Evolutionary conservation across 2,797 vertebrate genomes (phyloP).

Genomic region (Harpagifer antarcticus): DNA sequence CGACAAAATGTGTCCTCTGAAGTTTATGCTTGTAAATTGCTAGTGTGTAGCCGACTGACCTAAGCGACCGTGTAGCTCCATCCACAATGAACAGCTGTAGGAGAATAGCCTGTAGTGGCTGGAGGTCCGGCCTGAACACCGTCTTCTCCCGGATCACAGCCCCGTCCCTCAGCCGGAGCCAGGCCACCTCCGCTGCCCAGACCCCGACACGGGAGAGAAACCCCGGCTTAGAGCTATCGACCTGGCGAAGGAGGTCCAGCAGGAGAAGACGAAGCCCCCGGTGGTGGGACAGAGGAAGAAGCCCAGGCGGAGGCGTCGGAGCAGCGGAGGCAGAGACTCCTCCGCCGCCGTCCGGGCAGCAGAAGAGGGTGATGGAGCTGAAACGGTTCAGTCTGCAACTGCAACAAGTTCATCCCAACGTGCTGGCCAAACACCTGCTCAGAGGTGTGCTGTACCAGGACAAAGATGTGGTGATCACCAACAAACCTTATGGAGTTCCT

Average conservation of each 20-base stretch:
- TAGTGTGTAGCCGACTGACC: neutral
- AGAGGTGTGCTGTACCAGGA: constrained; percentile 83
- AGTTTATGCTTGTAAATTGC: neutral
- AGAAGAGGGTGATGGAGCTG: constrained; percentile 82
- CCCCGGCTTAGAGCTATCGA: constrained; percentile 71
- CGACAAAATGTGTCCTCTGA: neutral
- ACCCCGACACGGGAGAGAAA: constrained; percentile 33
- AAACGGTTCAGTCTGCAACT: constrained; percentile 82
- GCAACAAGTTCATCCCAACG: constrained; percentile 90
- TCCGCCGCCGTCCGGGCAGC: constrained; percentile 57
- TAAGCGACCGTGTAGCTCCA: fast-evolving
- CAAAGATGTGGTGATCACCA: constrained; percentile 87
- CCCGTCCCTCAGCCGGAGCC: constrained; percentile 26
- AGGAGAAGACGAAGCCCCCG: constrained; percentile 45
- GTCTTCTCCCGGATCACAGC: constrained; percentile 18
- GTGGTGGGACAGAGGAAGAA: constrained; percentile 52
- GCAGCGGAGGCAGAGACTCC: neutral
- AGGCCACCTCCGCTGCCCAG: constrained; percentile 22
- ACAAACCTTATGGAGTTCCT: constrained; percentile 92
- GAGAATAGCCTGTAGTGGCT: neutral
- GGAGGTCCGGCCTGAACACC: constrained; percentile 5
- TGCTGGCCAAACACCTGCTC: constrained; percentile 90
- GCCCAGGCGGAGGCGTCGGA: constrained; percentile 45
- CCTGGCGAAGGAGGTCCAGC: constrained; percentile 72
- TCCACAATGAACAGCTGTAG: constrained; percentile 57